A percentile compares a stretch with the other conserved stretches of the same genome.
Conservation (phyloP, 2,113 vertebrate species). For the Nipponia nippon region DNA sequence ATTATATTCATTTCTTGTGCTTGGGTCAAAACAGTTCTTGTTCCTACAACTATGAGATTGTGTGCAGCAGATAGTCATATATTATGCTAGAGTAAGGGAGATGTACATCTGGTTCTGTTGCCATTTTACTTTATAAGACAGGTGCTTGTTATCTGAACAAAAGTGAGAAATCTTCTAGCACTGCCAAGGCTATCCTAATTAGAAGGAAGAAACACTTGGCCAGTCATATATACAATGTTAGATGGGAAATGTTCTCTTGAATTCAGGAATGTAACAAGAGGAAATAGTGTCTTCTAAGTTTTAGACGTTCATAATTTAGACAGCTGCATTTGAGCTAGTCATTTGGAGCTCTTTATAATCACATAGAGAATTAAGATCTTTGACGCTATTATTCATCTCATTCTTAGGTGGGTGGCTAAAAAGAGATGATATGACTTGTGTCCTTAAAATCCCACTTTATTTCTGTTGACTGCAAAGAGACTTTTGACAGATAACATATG, state of each 20-base stretch:
- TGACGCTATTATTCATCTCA: background rate
- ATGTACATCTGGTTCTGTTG: background rate
- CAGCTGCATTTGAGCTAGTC: background rate
- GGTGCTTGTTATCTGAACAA: background rate
- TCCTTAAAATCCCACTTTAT: background rate
- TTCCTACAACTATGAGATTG: background rate
- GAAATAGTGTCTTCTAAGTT: background rate
- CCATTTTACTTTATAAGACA: background rate
- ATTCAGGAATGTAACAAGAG: background rate
- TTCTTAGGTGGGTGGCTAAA: background rate
- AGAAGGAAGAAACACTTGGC: background rate
- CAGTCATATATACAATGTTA: background rate
- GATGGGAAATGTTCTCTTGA: background rate
- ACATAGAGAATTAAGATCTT: background rate
- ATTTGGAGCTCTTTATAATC: background rate
- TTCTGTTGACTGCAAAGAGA: background rate
- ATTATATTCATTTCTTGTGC: background rate
- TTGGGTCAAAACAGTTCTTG: background rate
- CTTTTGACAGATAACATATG: background rate
- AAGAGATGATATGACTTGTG: background rate
- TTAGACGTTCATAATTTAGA: background rate
- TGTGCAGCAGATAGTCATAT: accelerated
- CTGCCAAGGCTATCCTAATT: background rate
- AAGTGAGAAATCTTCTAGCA: background rate
- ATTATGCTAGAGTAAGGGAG: background rate